Conservation (phyloP, 1,140 invertebrate species). For the Thereuonema tuberculata region DNA sequence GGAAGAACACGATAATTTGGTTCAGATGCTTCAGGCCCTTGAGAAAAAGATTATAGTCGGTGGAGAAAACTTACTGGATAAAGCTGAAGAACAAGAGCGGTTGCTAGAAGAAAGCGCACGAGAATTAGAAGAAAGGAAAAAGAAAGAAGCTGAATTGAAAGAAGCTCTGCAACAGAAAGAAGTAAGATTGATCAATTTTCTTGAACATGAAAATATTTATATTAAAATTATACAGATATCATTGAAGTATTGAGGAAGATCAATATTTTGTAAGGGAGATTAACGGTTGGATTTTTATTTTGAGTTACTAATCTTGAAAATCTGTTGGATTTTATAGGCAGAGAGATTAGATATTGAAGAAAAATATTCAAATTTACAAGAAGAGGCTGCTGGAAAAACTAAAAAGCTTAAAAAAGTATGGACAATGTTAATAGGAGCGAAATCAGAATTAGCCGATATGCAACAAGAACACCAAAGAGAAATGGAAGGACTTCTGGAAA, state of each 20-base stretch:
- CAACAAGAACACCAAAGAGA: constrained; percentile 89
- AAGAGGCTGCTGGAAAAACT: constrained; percentile 80
- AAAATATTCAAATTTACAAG: constrained; percentile 83
- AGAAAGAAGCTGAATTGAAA: constrained; percentile 67
- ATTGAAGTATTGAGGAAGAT: too few species aligned
- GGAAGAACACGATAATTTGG: constrained; percentile 44
- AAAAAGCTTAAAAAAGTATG: constrained; percentile 85
- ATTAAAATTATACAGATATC: too few species aligned
- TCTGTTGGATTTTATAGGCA: constrained; percentile 36
- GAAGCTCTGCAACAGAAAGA: constrained; percentile 70
- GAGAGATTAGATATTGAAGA: constrained; percentile 93
- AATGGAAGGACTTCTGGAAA: constrained; percentile 89
- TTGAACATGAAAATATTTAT: too few species aligned
- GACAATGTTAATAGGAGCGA: constrained; percentile 60
- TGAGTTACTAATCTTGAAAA: too few species aligned
- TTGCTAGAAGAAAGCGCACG: constrained; percentile 77
- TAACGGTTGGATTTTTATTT: too few species aligned
- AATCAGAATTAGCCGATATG: constrained; percentile 74
- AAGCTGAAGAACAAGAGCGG: constrained; percentile 85
- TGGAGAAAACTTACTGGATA: constrained; percentile 95
- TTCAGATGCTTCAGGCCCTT: constrained; percentile 72
- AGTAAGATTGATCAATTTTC: constrained; percentile 25
- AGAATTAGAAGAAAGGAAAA: constrained; percentile 70
- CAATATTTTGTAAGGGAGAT: too few species aligned
- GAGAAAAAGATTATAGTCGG: constrained; percentile 95